Evolutionary conservation across 1,140 invertebrate genomes (phyloP), one percentile per base, ranked within the genome.

Genomic region (Hesperophylax magnus): DNA sequence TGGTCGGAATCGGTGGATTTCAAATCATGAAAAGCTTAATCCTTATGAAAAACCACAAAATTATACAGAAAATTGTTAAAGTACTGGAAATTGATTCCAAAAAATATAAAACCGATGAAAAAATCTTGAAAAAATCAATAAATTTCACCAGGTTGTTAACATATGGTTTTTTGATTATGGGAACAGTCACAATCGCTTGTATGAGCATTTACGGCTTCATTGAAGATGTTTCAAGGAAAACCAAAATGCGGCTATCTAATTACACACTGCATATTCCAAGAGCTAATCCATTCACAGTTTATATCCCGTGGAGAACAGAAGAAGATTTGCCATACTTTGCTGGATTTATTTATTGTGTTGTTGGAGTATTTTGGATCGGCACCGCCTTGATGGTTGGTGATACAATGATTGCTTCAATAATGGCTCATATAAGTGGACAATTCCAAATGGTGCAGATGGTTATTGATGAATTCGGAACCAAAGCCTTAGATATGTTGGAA

Each of bases 11-110:
- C 3, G 75, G 78, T 39, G 54, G 74, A n/a, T 83, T 83, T 58
- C 78, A 74, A 3, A 54, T 52, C 0, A 78, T 80, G 9, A 83
- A 80, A 72, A 74, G 72, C 77, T 39, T 80, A 2, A 83, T 80
- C 52, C 18, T 83, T 9, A 80, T 83, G 20, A 83, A 77, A 61
- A 80, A 83, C 76, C 78, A 83, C 34, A 83, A 83, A 72, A 80
- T 18, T 8, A 80, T 83, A 71, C 82, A 83, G 20, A 80, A 75
- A 34, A 78, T 83, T 31, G 47, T 83, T 53, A 60, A 52, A 47
- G 82, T 83, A 3, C 20, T 83, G 5, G 82, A 80, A 75, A 63
- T 80, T 4, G 82, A 83, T 74, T 80, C 78, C 11, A 82, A 79
- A 54, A 67, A 31, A 27, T 82, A 54, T 31, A 7, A 67, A 4